These are phyloP conservation scores for Pitangus sulphuratus DNA, from an alignment of 2,797 vertebrate genomes.

Conservation along the genomic window DNA sequence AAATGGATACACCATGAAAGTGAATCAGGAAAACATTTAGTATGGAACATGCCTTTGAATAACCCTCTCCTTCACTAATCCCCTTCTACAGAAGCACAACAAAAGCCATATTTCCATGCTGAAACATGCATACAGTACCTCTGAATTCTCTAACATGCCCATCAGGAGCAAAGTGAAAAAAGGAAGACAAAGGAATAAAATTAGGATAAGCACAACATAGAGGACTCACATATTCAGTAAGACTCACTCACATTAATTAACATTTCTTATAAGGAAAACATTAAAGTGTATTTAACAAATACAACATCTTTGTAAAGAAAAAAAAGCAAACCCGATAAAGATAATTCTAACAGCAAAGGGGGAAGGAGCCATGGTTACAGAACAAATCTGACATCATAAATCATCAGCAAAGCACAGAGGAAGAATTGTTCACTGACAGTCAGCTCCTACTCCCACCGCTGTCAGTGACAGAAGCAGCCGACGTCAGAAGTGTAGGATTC, in stretches of 20 bases:
- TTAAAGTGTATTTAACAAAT: constrained; percentile 2
- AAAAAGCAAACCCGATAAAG: not conserved
- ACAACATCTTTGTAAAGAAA: not conserved
- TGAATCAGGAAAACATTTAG: not conserved
- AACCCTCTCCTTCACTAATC: not conserved
- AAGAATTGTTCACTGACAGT: not conserved
- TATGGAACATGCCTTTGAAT: not conserved
- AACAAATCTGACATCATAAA: constrained; percentile 11
- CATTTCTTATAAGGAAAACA: not conserved
- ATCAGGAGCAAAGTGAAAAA: constrained; percentile 62
- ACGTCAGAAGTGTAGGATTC: constrained; percentile 5
- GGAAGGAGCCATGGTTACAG: constrained; percentile 21
- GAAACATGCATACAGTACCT: constrained; percentile 75
- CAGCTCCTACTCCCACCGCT: constrained; percentile 16
- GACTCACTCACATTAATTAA: not conserved
- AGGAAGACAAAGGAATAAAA: constrained; percentile 69
- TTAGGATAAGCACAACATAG: constrained; percentile 57
- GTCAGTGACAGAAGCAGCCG: constrained; percentile 2
- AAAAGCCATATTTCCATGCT: constrained; percentile 45
- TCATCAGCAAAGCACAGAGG: not conserved
- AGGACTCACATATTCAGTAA: constrained; percentile 44
- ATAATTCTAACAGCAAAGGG: not conserved
- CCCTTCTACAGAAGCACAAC: not conserved
- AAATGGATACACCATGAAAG: not conserved
- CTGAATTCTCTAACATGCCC: constrained; percentile 69